Conservation (phyloP, 2,888 invertebrate genomes). For the Anaspis maculata region DNA sequence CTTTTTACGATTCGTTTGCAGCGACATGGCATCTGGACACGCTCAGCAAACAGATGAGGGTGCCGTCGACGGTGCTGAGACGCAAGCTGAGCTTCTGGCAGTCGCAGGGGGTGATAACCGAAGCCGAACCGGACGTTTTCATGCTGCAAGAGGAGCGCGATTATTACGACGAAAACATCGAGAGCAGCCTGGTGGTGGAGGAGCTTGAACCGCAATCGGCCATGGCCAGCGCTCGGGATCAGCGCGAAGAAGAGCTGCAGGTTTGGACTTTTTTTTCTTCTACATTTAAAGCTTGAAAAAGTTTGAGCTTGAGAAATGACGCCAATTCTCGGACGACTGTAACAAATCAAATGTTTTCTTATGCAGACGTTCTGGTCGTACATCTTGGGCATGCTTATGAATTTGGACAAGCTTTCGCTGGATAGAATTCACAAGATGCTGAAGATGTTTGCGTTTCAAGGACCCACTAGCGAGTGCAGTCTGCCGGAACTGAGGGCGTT, state of each 20-base stretch:
- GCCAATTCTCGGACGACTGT: too few relatives aligned
- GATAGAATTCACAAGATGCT: conserved; percentile 94
- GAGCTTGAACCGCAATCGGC: conserved; percentile 91
- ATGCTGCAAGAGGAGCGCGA: conserved; percentile 60
- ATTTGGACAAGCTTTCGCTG: conserved; percentile 82
- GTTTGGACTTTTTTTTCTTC: too few relatives aligned
- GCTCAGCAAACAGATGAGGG: conserved; percentile 74
- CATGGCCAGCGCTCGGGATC: conserved; percentile 91
- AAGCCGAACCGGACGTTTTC: conserved; percentile 67
- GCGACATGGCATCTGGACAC: conserved; percentile 90
- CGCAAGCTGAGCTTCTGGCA: conserved; percentile 91
- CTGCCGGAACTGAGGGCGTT: conserved; percentile 81
- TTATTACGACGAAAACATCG: conserved; percentile 47
- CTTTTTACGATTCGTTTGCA: too few relatives aligned
- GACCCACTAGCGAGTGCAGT: conserved; percentile 80
- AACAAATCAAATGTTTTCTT: too few relatives aligned
- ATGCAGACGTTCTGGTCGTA: conserved; percentile 90
- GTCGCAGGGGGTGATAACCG: conserved; percentile 78
- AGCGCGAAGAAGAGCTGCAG: conserved; percentile 88
- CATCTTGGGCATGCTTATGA: conserved; percentile 93
- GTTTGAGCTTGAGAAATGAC: not conserved
- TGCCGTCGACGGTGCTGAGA: conserved; percentile 76
- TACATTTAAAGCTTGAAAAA: too few relatives aligned
- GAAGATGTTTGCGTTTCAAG: conserved; percentile 93
- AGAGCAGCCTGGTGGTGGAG: conserved; percentile 61